These are phyloP conservation scores for Choristoneura fumiferana DNA, from an alignment of 1,140 invertebrate genomes.

Conservation along the genomic window DNA sequence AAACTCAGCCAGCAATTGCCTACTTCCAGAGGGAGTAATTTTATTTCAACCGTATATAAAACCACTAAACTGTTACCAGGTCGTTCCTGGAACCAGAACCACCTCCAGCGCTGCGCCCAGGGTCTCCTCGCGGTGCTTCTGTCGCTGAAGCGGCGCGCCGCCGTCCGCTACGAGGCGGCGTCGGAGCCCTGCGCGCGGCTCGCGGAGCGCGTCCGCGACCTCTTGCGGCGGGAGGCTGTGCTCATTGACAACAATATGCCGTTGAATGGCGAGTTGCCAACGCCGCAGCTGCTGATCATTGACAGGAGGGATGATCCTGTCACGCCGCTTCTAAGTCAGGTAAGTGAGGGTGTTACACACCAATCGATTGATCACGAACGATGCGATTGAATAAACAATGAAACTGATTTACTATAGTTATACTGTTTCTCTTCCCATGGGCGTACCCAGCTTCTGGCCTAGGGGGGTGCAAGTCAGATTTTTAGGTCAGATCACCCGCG, in stretches of 20 bases:
- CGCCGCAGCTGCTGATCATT: constrained; percentile 91
- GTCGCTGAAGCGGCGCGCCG: constrained; percentile 94
- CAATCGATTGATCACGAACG: too few species aligned
- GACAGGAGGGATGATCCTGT: constrained; percentile 96
- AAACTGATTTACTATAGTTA: too few species aligned
- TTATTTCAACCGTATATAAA: too few species aligned
- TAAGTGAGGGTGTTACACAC: too few species aligned
- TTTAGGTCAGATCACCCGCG: too few species aligned
- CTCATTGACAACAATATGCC: constrained; percentile 84
- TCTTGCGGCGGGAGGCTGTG: constrained; percentile 91
- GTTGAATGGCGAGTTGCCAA: constrained; percentile 85
- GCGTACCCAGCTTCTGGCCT: too few species aligned
- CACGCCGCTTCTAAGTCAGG: constrained; percentile 97
- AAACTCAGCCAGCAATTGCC: too few species aligned
- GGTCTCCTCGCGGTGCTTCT: constrained; percentile 92
- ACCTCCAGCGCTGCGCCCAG: constrained; percentile 89
- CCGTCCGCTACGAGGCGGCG: constrained; percentile 94
- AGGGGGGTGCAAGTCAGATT: too few species aligned
- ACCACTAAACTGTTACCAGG: constrained; percentile 68
- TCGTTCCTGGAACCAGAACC: constrained; percentile 86
- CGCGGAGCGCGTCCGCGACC: constrained; percentile 90
- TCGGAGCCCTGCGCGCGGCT: constrained; percentile 92
- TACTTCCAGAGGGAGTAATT: too few species aligned
- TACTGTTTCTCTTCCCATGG: too few species aligned
- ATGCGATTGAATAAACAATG: too few species aligned